These are phyloP conservation scores for Cassiopea xamachana DNA, from an alignment of 30 jellyfish, hydroid and myxozoan genomes.

Conservation along the genomic window DNA sequence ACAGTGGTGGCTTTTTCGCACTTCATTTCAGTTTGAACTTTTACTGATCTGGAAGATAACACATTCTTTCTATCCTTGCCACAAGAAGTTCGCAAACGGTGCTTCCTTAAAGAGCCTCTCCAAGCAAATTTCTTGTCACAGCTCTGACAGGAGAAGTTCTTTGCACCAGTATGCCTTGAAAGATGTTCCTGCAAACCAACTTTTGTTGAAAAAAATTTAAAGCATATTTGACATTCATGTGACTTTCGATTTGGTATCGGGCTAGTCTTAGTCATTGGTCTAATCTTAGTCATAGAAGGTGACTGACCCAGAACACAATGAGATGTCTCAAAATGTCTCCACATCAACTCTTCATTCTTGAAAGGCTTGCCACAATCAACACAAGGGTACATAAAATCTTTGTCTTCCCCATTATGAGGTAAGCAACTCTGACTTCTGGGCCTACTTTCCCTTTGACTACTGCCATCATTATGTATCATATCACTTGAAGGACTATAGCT, in stretches of 20 bases:
- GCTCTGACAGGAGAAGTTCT: not conserved
- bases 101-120: conserved; percentile 37
- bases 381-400: conserved; percentile 35
- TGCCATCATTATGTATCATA: not conserved
- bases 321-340: conserved; percentile 37
- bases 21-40: too few relatives aligned
- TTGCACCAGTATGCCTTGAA: conserved; percentile 11
- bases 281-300: not conserved
- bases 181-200: not conserved
- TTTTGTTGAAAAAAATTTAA: not conserved
- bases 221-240: conserved; percentile 1
- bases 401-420: not conserved
- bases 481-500: not conserved
- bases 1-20: too few relatives aligned
- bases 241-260: not conserved
- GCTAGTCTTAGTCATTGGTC: not conserved
- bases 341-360: conserved; percentile 32
- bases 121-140: conserved; percentile 15
- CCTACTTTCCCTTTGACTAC: not conserved
- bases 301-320: conserved; percentile 22
- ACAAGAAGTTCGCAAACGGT: conserved; percentile 9
- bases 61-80: not conserved
- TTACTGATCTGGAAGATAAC: too few relatives aligned
- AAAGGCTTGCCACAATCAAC: conserved; percentile 46
- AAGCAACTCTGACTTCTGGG: not conserved